phyloP scores from a whole-genome alignment of 2,797 vertebrate species.

The Thamnophis elegans region DNA sequence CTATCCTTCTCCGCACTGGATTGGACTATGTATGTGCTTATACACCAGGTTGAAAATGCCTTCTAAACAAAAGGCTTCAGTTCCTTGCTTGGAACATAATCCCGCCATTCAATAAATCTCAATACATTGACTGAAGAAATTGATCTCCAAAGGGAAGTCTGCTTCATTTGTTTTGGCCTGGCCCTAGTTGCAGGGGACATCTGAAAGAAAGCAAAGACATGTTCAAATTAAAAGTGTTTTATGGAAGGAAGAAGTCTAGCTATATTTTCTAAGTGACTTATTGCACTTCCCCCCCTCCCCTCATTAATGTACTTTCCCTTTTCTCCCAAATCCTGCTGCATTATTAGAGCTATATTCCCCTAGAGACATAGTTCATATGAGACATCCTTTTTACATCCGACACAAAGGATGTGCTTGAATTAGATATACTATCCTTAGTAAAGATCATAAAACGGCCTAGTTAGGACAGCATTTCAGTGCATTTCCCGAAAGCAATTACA shows the following conservation, averaged over 20 bases:
- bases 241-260: constrained; percentile 3
- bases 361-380: constrained; percentile 10
- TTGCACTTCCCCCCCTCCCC: neutral
- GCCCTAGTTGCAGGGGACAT: constrained; percentile 44
- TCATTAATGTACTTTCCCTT: constrained; percentile 13
- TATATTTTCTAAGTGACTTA: neutral
- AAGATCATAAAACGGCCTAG: constrained; percentile 17
- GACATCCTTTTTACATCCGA: constrained; percentile 1
- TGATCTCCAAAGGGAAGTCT: constrained; percentile 16
- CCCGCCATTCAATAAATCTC: constrained; percentile 39
- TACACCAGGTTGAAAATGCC: constrained; percentile 26
- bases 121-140: constrained; percentile 39
- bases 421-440: neutral
- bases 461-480: neutral
- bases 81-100: constrained; percentile 38
- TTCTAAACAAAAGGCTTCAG: constrained; percentile 21
- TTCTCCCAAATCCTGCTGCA: constrained; percentile 8
- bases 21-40: neutral
- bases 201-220: constrained; percentile 25
- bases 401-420: neutral
- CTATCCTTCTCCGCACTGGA: constrained; percentile 15
- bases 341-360: constrained; percentile 18
- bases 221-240: constrained; percentile 40
- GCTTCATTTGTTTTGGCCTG: constrained; percentile 53
- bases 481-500: constrained; percentile 16